A percentile compares a stretch with the other conserved stretches of the same genome.
Conservation (phyloP, 1,140 invertebrate species). For the Spodoptera frugiperda region DNA sequence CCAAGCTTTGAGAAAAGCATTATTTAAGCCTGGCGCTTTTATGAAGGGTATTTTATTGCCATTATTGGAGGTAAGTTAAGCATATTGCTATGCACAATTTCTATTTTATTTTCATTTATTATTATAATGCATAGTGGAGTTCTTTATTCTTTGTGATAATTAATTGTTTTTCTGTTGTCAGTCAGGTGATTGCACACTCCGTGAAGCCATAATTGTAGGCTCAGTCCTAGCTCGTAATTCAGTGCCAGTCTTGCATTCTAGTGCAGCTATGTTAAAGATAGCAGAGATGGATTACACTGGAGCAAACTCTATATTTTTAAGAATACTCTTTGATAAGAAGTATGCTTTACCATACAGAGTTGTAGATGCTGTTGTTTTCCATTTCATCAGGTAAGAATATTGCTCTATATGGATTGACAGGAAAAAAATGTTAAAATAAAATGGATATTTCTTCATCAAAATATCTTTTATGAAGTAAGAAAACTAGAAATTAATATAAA, state of each 20-base stretch:
- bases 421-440: too few species aligned
- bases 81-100: too few species aligned
- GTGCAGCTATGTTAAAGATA: slow-evolving; percentile 97
- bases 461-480: too few species aligned
- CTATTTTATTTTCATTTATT: too few species aligned
- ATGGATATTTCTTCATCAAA: too few species aligned
- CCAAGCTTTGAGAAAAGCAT: slow-evolving; percentile 95
- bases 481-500: too few species aligned
- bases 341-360: slow-evolving; percentile 98
- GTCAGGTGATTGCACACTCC: slow-evolving; percentile 96
- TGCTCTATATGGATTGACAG: too few species aligned
- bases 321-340: slow-evolving; percentile 98
- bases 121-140: not conserved
- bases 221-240: slow-evolving; percentile 96
- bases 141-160: not conserved
- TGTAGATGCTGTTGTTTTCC: slow-evolving; percentile 97
- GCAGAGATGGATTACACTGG: slow-evolving; percentile 99
- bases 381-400: slow-evolving; percentile 92
- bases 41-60: slow-evolving; percentile 99
- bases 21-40: slow-evolving; percentile 99
- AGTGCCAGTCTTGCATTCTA: slow-evolving; percentile 98
- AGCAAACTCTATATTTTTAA: slow-evolving; percentile 98
- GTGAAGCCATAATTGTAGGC: slow-evolving; percentile 98
- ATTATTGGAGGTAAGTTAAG: slow-evolving; percentile 90
- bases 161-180: slow-evolving; percentile 67